Evolutionary conservation across 2,797 vertebrate genomes (phyloP).

Genomic region (Pogoniulus pusillus): DNA sequence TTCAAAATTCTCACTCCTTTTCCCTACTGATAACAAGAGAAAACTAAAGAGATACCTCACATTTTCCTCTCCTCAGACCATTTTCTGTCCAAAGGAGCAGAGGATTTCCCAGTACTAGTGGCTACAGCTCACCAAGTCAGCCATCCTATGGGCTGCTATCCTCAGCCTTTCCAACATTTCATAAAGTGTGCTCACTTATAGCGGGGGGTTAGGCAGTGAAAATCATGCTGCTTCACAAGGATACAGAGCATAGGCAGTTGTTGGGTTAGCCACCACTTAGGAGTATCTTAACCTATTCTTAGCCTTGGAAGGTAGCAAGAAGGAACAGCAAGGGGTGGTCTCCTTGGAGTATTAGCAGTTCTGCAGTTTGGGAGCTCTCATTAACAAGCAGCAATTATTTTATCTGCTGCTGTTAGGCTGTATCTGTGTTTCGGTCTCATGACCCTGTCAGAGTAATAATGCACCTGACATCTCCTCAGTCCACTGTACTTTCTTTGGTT

Average conservation of each 20-base stretch:
- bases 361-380: neutral
- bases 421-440: slow-evolving; percentile 32
- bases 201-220: neutral
- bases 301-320: neutral
- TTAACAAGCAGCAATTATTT: slow-evolving; percentile 9
- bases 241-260: neutral
- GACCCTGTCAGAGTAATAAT: slow-evolving; percentile 35
- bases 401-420: neutral
- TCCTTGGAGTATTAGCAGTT: neutral
- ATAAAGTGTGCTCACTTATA: neutral
- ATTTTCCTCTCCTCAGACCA: neutral
- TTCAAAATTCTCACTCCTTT: neutral
- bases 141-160: fast-evolving
- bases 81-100: neutral
- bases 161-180: neutral
- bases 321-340: neutral
- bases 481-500: slow-evolving; percentile 3
- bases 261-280: neutral
- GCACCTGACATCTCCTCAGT: slow-evolving; percentile 10
- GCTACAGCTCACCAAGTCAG: neutral
- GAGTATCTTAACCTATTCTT: neutral
- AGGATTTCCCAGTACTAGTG: neutral
- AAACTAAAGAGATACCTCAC: neutral
- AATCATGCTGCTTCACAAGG: neutral
- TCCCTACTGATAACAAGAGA: neutral